Percentiles rank a stretch among this genome's conserved stretches.
Evolutionary conservation across 2,888 invertebrate species (phyloP).

Genomic region (Melangyna quadrimaculata): DNA sequence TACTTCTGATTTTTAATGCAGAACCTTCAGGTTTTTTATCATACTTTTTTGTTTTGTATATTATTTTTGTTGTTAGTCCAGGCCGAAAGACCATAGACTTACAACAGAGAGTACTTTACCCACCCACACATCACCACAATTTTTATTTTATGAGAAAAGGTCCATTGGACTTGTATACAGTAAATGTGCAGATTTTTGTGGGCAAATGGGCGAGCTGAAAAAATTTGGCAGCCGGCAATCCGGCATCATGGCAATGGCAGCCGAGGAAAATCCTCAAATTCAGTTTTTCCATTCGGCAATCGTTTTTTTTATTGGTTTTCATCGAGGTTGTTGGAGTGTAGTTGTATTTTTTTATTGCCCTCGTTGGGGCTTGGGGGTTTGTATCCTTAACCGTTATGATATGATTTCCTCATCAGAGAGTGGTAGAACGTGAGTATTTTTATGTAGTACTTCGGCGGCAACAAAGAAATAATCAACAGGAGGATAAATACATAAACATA

Average conservation of each 20-base stretch:
- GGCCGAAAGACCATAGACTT: constrained; percentile 19
- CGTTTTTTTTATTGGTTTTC: constrained; percentile 66
- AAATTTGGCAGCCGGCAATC: constrained; percentile 23
- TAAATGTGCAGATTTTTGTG: constrained; percentile 54
- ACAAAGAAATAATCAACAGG: constrained; percentile 72
- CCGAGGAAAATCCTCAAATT: constrained; percentile 56
- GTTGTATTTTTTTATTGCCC: constrained; percentile 60
- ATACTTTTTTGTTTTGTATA: background rate
- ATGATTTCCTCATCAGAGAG: constrained; percentile 70
- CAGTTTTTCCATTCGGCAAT: constrained; percentile 62
- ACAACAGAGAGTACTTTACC: background rate
- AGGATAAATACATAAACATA: constrained; percentile 59
- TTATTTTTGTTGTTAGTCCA: background rate
- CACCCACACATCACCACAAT: background rate
- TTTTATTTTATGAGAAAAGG: constrained; percentile 12
- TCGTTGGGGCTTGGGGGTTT: constrained; percentile 67
- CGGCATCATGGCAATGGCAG: no score
- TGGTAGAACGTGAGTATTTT: constrained; percentile 68
- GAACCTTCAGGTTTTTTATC: constrained; percentile 36
- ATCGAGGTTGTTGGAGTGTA: constrained; percentile 62
- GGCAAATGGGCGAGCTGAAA: constrained; percentile 39
- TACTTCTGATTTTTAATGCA: constrained; percentile 31
- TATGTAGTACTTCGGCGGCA: constrained; percentile 64
- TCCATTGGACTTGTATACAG: constrained; percentile 54
- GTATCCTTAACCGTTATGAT: constrained; percentile 71